Percentiles rank a stretch among this genome's conserved stretches.
These are phyloP conservation scores for Romanogobio albipinnatus DNA, from an alignment of 2,113 vertebrate species.

Conservation along the genomic window DNA sequence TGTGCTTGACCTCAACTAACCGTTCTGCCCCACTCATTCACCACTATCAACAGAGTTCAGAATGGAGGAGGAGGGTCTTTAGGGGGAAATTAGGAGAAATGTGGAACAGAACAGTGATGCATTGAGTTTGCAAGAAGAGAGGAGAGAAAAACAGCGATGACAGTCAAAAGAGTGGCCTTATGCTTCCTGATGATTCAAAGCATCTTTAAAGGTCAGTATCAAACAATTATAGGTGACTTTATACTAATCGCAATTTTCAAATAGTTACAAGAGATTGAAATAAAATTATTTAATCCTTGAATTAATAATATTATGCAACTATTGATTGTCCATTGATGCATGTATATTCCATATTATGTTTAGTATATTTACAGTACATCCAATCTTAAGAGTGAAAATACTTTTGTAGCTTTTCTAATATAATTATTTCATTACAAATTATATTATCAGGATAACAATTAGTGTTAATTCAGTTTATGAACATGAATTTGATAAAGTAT, in stretches of 20 bases:
- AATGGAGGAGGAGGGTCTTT: slow-evolving; percentile 28
- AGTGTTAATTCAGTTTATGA: too few relatives aligned
- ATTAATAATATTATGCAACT: not conserved
- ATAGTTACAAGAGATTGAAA: not conserved
- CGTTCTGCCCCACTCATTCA: slow-evolving; percentile 34
- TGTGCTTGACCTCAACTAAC: slow-evolving; percentile 56
- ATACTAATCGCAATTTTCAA: not conserved
- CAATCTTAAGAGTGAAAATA: not conserved
- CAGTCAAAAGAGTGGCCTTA: slow-evolving; percentile 36
- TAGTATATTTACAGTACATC: not conserved
- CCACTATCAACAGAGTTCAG: slow-evolving; percentile 24
- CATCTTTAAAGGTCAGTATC: slow-evolving; percentile 26
- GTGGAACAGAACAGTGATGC: slow-evolving; percentile 38
- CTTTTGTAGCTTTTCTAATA: too few relatives aligned
- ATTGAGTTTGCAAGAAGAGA: slow-evolving; percentile 34
- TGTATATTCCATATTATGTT: too few relatives aligned
- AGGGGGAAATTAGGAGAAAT: slow-evolving; percentile 38
- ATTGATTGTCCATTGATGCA: too few relatives aligned
- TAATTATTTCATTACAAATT: not conserved
- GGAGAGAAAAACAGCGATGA: slow-evolving; percentile 52
- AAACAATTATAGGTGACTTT: not conserved
- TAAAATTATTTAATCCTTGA: not conserved
- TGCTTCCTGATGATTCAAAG: slow-evolving; percentile 15
- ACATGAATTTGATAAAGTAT: not conserved
- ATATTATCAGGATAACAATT: not conserved